Base-by-base conservation (phyloP, 2,888 invertebrate species). In the Himalopsyche japonica region DNA sequence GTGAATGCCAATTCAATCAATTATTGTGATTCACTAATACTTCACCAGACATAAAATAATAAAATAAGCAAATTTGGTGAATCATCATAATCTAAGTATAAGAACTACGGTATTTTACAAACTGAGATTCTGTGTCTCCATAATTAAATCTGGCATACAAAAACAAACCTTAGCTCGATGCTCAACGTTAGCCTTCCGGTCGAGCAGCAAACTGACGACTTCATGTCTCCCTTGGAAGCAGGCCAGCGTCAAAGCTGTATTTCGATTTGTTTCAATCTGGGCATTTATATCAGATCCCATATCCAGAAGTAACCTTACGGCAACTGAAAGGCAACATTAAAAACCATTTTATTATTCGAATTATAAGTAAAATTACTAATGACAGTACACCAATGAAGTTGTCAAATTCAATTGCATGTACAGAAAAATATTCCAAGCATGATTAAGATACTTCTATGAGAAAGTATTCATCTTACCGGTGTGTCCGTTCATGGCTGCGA, bases 221-320 rank as follows among this genome's bases (percentile, higher is more conserved):
- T 99, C 99, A 91, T 99, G 98, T 70, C 99, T 94, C 87, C 99
- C 99, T 94, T 99, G 99, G 92, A 99, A 99, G 92, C 99, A 99
- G 49, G 99, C 99, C 88, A 99, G 94, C 49, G 99, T 99, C 88
- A 99, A 93, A 37, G 99, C 99, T 34, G 99, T 99, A 91, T 99
- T 99, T 84, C 99, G 94, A 91, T 99, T 99, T 70, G 99, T 99
- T 93, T 99, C 99, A 88, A 99, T 99, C 93, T 98, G 98, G 87
- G 99, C 99, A 93, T 99, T 99, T 88, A 99, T 99, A 90, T 99
- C 99, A 89, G 98, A 98, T 87, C 99, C 99, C 95, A 98, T 98
- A 91, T 99, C 99, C 84, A 99, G 93, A 84, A 99, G 93, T 86
- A 99, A 92, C 89, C 97, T 96, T 76, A 99, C 99, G 76, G 99